Percentiles rank a stretch among this genome's conserved stretches.
These are phyloP conservation scores for Pygoscelis antarcticus DNA, from an alignment of 2,113 vertebrate species.

Conservation along the genomic window DNA sequence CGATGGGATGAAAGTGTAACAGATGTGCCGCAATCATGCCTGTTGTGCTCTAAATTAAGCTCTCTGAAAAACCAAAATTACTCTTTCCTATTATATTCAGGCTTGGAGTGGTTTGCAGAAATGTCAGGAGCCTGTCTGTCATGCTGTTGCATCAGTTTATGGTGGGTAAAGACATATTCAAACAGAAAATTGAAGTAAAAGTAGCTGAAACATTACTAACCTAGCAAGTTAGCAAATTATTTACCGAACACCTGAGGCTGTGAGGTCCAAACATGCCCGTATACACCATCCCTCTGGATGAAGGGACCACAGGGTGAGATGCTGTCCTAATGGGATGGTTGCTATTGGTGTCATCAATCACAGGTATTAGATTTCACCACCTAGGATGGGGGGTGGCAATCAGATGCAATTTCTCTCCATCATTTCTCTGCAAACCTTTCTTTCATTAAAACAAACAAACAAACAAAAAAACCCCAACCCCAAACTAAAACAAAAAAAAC, in stretches of 20 bases:
- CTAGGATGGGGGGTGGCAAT: background rate
- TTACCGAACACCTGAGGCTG: background rate
- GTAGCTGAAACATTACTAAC: background rate
- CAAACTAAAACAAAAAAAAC: no score
- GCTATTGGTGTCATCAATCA: background rate
- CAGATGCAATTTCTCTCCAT: background rate
- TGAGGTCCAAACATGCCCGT: accelerated
- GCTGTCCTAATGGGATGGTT: background rate
- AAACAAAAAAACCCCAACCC: background rate
- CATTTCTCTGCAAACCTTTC: background rate
- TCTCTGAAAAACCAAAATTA: background rate
- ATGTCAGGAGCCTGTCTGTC: background rate
- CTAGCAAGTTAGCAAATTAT: background rate
- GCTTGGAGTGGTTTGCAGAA: background rate
- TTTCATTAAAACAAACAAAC: background rate
- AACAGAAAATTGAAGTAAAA: background rate
- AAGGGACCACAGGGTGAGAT: background rate
- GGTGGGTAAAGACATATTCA: background rate
- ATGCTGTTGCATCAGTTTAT: background rate
- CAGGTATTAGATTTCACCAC: background rate
- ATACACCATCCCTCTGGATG: background rate
- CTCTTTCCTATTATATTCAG: background rate
- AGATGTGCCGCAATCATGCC: accelerated
- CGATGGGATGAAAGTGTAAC: accelerated
- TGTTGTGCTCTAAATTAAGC: background rate